Conservation (phyloP, 2,888 invertebrate species). For the Tachina lurida region DNA sequence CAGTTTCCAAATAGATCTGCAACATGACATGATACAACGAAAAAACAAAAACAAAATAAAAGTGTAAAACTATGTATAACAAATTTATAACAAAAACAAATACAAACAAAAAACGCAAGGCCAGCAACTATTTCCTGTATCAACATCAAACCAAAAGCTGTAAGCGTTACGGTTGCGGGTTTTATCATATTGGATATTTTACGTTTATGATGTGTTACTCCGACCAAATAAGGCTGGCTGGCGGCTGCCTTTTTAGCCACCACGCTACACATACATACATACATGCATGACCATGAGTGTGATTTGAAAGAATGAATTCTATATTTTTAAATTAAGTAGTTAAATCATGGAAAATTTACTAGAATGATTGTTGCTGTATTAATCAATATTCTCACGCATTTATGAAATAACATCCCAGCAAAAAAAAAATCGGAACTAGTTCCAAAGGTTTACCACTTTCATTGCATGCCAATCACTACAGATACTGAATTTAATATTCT, state of each 20-base stretch:
- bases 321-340: no score
- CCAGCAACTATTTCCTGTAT: slow-evolving; percentile 60
- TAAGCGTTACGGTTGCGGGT: slow-evolving; percentile 65
- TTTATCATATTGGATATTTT: slow-evolving; percentile 62
- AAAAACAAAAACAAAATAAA: slow-evolving; percentile 23
- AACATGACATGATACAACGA: slow-evolving; percentile 52
- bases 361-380: no score
- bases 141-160: slow-evolving; percentile 58
- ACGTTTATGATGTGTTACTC: slow-evolving; percentile 68
- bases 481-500: no score
- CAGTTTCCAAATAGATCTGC: slow-evolving; percentile 64
- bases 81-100: slow-evolving; percentile 12
- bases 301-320: slow-evolving; percentile 41
- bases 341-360: no score
- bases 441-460: no score
- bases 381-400: no score
- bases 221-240: slow-evolving; percentile 22
- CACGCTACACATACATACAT: not conserved
- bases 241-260: slow-evolving; percentile 1
- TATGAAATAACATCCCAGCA: no score
- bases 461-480: no score
- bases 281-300: not conserved
- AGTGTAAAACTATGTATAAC: slow-evolving; percentile 41
- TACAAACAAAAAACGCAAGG: slow-evolving; percentile 28
- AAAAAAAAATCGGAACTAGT: no score